Evolutionary conservation across 2,113 vertebrate genomes (phyloP), one percentile per base, ranked within the genome.

Genomic region (Tympanuchus pallidicinctus): DNA sequence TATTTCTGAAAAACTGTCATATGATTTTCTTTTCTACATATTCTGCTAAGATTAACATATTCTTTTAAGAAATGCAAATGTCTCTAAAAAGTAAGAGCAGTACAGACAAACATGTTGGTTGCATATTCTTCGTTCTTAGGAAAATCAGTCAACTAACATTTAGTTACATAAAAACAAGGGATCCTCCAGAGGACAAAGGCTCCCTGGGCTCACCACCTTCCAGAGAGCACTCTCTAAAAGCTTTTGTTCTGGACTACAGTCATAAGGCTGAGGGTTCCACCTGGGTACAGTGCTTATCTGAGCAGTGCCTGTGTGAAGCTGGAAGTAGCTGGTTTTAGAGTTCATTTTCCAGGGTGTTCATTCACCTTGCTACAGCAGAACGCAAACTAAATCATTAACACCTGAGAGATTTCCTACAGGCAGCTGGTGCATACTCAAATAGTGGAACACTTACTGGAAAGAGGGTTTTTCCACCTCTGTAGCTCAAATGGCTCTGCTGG

Each of bases 211-310:
- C 69, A 22, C 24, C 18, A 19, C 13, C 48, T 77, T 82, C 24
- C 43, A 47, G 86, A 70, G 47, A 73, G 14, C 0, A 1, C 14
- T 34, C 2, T 48, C 32, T 64, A 15, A 72, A 70, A 73, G 6
- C 13, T 75, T 85, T 85, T 6, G 0, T 36, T 69, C 36, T 48
- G 45, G 40, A 28, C 82, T 63, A 34, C 7, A 43, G 38, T n/a
- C 34, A 64, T 56, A 42, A 54, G 25, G 19, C 8, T 6, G n/a
- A 52, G 67, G 16, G 10, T 10, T 88, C 34, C 2, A 0, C 0
- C 0, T 16, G 34, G 11, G 25, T 57, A 38, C 36, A 48, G n/a
- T 59, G 2, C 50, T 18, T 79, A 40, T 64, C 54, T 56, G 64
- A 88, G 13, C 21, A 61, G 9, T 79, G 34, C 40, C 5, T 0